Conservation (phyloP, 2,113 vertebrate genomes). For the Amblyornis subalaris region DNA sequence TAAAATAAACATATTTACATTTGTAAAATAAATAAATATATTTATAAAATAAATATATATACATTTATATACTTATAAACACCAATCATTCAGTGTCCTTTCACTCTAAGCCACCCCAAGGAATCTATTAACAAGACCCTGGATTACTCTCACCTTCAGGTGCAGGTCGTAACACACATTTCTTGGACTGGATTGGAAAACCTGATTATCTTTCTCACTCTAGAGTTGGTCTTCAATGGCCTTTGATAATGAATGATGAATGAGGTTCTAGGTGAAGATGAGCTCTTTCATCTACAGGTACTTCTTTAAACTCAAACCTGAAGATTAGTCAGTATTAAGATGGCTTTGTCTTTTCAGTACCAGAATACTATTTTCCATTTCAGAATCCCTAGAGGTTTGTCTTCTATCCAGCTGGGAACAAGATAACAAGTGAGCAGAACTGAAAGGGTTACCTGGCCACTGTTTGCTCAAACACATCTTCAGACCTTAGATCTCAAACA, state of each 20-base stretch:
- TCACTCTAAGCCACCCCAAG: neutral
- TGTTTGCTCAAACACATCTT: neutral
- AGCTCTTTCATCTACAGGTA: neutral
- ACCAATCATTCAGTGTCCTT: neutral
- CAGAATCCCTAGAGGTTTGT: neutral
- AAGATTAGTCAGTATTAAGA: neutral
- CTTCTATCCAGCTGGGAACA: neutral
- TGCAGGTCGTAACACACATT: fast-evolving
- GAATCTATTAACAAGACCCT: neutral
- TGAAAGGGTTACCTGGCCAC: neutral
- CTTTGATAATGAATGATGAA: neutral
- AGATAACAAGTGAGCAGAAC: neutral
- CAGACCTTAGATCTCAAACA: neutral
- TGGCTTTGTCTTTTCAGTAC: neutral
- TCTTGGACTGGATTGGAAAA: neutral
- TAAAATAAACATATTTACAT: neutral
- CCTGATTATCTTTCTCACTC: neutral
- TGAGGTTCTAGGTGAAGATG: neutral
- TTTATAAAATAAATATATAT: neutral
- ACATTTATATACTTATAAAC: neutral
- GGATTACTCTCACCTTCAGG: neutral
- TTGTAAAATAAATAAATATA: neutral
- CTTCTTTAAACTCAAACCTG: neutral
- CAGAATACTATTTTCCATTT: neutral
- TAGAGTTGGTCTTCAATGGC: neutral